Conservation (phyloP, 2,888 invertebrate species). For the Eulithis testata region DNA sequence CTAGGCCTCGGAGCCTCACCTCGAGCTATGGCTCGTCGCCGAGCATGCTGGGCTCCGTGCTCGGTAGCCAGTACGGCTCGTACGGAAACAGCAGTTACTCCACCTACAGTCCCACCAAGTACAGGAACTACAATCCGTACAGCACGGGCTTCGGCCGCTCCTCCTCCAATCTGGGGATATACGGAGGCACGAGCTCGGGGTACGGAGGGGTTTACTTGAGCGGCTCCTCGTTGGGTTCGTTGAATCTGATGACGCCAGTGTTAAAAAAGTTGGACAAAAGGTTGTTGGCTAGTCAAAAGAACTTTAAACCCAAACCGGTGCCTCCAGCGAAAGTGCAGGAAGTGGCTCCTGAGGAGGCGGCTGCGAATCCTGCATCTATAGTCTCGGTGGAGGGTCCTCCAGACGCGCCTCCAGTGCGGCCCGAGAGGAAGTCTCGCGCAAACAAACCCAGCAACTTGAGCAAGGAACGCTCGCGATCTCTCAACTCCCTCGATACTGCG, state of each 20-base stretch:
- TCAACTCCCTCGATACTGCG: conserved; percentile 66
- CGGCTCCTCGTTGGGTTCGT: conserved; percentile 82
- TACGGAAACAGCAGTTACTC: conserved; percentile 66
- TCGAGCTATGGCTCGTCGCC: conserved; percentile 76
- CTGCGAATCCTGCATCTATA: not conserved
- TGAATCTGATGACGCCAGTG: conserved; percentile 84
- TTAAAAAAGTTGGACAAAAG: conserved; percentile 79
- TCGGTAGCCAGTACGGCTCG: conserved; percentile 69
- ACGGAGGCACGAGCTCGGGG: conserved; percentile 86
- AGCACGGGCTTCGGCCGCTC: conserved; percentile 71
- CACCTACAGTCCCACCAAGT: conserved; percentile 67
- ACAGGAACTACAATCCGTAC: conserved; percentile 78
- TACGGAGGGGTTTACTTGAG: conserved; percentile 89
- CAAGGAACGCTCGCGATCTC: conserved; percentile 77
- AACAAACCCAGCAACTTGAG: conserved; percentile 59
- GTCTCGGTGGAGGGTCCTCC: conserved; percentile 36
- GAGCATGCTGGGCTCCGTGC: conserved; percentile 73
- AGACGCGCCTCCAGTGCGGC: conserved; percentile 63
- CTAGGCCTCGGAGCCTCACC: conserved; percentile 75
- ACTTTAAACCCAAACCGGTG: conserved; percentile 77
- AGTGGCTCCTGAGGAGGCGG: conserved; percentile 44
- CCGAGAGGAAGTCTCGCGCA: conserved; percentile 67
- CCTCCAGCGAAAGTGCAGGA: conserved; percentile 67
- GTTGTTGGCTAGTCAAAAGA: conserved; percentile 77
- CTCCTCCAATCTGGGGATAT: conserved; percentile 77